Evolutionary conservation across 2,797 vertebrate species (phyloP), one percentile per base, ranked within the genome.

Genomic region (Sphenopsis melanotis): DNA sequence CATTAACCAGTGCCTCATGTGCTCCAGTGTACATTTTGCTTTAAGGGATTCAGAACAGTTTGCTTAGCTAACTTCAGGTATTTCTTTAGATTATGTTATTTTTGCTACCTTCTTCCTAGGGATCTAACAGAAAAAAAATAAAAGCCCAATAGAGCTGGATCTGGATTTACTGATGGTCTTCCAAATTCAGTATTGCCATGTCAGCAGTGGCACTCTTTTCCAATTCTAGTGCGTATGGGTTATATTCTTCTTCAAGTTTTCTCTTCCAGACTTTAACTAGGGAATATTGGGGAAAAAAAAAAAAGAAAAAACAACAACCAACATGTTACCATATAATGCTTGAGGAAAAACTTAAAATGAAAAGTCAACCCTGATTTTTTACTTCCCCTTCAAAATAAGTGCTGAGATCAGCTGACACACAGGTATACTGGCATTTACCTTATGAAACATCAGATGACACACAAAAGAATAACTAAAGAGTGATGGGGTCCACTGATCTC

Each of bases 211-310:
- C 94, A 77, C 89, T 96, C 72, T 95, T 96, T 81, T 98, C 98
- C 65, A 98, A 83, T 66, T 97, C 97, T 96, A 97, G 80, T 46
- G 96, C 72, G 50, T 96, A 96, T 1, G 92, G 97, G 50, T 96
- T 97, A 96, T 98, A 98, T 18, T 97, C 96, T 2, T 96, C 97
- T 94, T 98, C 97, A 92, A 98, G 97, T 68, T 98, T 98, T 90
- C 82, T 97, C 93, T 93, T 98, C 98, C 98, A 98, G 78, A 98
- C 92, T 94, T 98, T 97, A 95, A 98, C 98, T 98, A 91, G 18
- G 39, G 36, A 92, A 61, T n/a, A 77, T 88, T 61, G 75, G 14
- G 4, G 21, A 34, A 78, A 60, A 41, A 44, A 64, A 15, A 34
- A 59, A 15, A 36, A 57, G 12, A 15, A 82, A 83, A 18, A 39